Base-by-base conservation (phyloP, 2,113 vertebrate species). In the Notarius lentiginosus region DNA sequence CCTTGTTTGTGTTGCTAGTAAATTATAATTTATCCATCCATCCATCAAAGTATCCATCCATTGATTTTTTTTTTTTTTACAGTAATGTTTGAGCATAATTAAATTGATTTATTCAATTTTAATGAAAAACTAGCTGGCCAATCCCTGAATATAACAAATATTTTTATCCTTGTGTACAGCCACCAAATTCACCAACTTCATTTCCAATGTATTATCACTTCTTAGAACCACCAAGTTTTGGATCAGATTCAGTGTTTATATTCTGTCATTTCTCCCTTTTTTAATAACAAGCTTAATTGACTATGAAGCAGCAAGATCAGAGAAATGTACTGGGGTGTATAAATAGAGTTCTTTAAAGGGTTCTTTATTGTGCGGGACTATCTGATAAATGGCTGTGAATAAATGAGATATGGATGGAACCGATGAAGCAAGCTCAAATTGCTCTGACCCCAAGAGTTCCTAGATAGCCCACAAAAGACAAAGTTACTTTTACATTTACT, bases 401-500 rank as follows among this genome's bases (percentile, higher is more conserved):
- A 51, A 51, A 27, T 79, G 49, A 56, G n/a, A 55, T 79, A 9
- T 75, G 75, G 24, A 27, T 15, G 22, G 14, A 30, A 56, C 1
- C 27, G 51, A 27, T 27, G 75, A 79, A 79, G 6, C 24, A 15
- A 55, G 75, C 12, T 15, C 5, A 79, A 55, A 79, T 77, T 15
- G 24, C 49, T 56, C 51, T 55, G 75, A 56, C 22, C 75, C 24
- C 7, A 55, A 53, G 75, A 79, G 24, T 27, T 27, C 24, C 12
- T 15, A 17, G n/a, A 7, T 7, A n/a, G 73, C 24, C 24, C 55
- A 77, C 49, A 77, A 55, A 53, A 53, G 22, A 76, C 73, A 76
- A 76, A 77, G 75, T 79, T 79, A 79, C 12, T 79, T 79, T 79
- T 79, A 55, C 24, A 79, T 27, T 79, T 79, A 55, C 75, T 79